Conservation (phyloP, 2,888 invertebrate genomes). For the Cantharis rufa region DNA sequence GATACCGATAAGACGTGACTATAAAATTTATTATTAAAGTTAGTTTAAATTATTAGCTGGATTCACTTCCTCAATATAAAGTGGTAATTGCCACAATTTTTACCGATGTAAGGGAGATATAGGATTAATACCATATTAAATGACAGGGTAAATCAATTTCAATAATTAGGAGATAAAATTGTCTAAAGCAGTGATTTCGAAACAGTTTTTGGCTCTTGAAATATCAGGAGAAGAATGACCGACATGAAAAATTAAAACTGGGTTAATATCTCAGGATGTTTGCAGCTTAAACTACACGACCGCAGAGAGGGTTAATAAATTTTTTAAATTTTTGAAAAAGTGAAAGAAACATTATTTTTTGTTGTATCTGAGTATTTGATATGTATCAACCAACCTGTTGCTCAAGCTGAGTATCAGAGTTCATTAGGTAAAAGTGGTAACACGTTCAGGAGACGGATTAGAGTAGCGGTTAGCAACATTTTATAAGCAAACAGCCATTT, state of each 20-base stretch:
- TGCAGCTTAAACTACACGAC: too few relatives aligned
- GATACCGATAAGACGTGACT: constrained; percentile 29
- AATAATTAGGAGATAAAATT: neutral
- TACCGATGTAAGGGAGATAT: neutral
- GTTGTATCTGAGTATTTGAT: neutral
- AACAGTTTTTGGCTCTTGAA: too few relatives aligned
- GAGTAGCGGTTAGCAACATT: neutral
- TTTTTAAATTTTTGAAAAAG: neutral
- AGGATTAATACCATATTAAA: neutral
- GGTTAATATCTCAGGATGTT: neutral
- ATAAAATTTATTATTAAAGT: constrained; percentile 28
- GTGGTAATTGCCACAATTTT: neutral
- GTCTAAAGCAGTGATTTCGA: neutral
- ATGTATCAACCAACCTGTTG: neutral
- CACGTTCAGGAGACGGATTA: neutral
- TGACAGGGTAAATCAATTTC: neutral
- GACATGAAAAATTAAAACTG: neutral
- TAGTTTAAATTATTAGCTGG: constrained; percentile 24
- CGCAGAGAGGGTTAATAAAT: neutral
- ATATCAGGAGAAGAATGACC: too few relatives aligned
- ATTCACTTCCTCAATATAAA: constrained; percentile 13
- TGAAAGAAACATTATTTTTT: neutral
- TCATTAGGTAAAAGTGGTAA: neutral
- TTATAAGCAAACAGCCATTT: neutral
- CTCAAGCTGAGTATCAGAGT: neutral